Conservation (phyloP, 1,140 invertebrate species). For the Ceratina australensis region DNA sequence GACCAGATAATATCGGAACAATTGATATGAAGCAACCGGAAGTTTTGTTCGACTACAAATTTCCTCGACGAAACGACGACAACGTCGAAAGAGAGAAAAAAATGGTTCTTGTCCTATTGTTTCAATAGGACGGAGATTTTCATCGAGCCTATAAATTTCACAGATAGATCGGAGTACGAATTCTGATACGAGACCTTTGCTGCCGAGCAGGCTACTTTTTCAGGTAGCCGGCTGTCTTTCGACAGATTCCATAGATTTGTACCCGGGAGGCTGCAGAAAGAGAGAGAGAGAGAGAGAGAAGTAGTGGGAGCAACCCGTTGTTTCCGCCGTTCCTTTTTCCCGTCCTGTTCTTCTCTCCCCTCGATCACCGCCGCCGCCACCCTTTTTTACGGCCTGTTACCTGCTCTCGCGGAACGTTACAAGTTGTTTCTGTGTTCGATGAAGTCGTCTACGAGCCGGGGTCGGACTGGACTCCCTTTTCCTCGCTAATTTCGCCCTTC, state of each 20-base stretch:
- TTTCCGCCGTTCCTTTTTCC: conserved; percentile 2
- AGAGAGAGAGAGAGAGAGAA: not conserved
- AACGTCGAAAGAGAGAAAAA: not conserved
- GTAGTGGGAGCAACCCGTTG: not conserved
- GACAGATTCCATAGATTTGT: conserved; percentile 54
- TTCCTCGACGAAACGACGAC: not conserved
- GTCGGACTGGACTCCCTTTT: conserved; percentile 2
- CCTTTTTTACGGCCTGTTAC: conserved; percentile 28
- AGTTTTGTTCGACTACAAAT: no score
- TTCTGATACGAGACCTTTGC: not conserved
- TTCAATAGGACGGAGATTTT: not conserved
- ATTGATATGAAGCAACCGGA: no score
- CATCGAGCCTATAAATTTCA: not conserved
- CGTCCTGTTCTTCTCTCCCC: not conserved
- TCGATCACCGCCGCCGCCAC: no score
- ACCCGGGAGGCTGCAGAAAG: not conserved
- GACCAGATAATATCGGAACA: no score
- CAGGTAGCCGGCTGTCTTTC: conserved; percentile 37
- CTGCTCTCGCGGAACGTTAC: conserved; percentile 43
- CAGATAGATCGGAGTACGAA: not conserved
- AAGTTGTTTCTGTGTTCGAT: conserved; percentile 42
- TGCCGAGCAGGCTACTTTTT: not conserved
- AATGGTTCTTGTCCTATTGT: not conserved
- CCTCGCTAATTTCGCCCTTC: conserved; percentile 22
- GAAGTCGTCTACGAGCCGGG: conserved; percentile 20